These are phyloP conservation scores for Lepetodrilus schrolli DNA, from an alignment of 2,888 invertebrate genomes.

Conservation along the genomic window DNA sequence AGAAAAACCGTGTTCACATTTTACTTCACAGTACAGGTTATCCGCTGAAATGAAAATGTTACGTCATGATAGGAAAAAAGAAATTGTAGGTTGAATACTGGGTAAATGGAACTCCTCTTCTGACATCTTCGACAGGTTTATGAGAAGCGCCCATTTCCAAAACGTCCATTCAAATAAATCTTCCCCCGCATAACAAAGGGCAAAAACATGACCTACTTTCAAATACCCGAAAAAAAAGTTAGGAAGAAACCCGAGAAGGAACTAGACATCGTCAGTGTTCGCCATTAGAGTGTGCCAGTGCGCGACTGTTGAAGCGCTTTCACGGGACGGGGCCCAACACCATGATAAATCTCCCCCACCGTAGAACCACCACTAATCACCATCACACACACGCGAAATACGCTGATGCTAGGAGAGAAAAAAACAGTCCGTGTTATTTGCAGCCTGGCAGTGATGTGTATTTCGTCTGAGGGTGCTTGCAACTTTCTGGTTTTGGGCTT, in stretches of 20 bases:
- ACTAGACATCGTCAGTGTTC: neutral
- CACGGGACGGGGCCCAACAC: neutral
- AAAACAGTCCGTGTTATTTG: slow-evolving; percentile 6
- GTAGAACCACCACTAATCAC: neutral
- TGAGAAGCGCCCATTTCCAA: neutral
- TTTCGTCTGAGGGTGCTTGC: slow-evolving; percentile 10
- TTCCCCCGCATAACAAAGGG: slow-evolving; percentile 7
- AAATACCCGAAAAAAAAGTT: neutral
- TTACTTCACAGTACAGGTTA: too few species aligned
- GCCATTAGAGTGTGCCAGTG: slow-evolving; percentile 6
- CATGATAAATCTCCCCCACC: slow-evolving; percentile 14
- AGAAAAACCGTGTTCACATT: too few species aligned
- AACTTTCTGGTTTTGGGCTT: slow-evolving; percentile 12
- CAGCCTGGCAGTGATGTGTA: slow-evolving; percentile 18
- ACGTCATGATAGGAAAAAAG: too few species aligned
- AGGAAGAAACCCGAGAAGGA: neutral
- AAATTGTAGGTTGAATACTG: too few species aligned
- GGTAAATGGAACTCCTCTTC: neutral
- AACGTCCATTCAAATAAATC: slow-evolving; percentile 11
- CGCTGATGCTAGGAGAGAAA: slow-evolving; percentile 1
- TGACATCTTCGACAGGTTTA: neutral
- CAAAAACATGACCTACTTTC: slow-evolving; percentile 8
- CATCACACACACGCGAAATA: slow-evolving; percentile 13
- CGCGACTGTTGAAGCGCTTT: neutral
- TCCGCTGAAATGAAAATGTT: too few species aligned